Evolutionary conservation across 2,113 vertebrate species (phyloP), one percentile per base, ranked within the genome.

Genomic region (Pelodiscus sinensis): DNA sequence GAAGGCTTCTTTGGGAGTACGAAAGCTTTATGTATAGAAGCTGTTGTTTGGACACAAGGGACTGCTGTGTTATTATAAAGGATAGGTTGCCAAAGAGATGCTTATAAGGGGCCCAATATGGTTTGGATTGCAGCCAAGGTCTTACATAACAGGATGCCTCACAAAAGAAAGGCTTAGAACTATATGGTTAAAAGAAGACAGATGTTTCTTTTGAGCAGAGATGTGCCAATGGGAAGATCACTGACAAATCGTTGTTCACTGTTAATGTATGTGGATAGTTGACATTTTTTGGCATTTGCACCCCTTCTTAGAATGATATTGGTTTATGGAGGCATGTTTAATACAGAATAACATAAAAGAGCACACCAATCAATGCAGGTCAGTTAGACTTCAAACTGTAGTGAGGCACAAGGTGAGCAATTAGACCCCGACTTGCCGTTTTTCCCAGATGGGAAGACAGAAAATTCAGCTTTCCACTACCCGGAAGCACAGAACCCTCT

Each of bases 101-200:
- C 95, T 96, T 96, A 92, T 89, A 96, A 93, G 94, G 92, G 92
- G 93, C 96, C 94, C 96, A 96, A 93, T 97, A 97, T 97, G 93
- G 94, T 96, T 96, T 97, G 96, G 96, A 96, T 82, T 0, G 4
- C 94, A 95, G 97, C 97, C 97, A 97, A 96, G 88, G 90, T 92
- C 94, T 97, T 96, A 96, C 93, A 96, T 96, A 97, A 96, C 94
- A 97, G 97, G 95, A 97, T 95, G 96, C 96, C 92, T 96, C 94
- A 96, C 96, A 96, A 97, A 97, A 96, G 94, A 93, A 96, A 96
- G 90, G 92, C 94, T 97, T 96, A 96, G 88, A 96, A 86, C 87
- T 87, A 55, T 96, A 97, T 89, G 95, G 94, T 96, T 94, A 86
- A 95, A 21, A 71, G n/a, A 95, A 96, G 92, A 94, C 89, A 96